Conservation (phyloP, 2,113 vertebrate species). For the Perca schrenkii region DNA sequence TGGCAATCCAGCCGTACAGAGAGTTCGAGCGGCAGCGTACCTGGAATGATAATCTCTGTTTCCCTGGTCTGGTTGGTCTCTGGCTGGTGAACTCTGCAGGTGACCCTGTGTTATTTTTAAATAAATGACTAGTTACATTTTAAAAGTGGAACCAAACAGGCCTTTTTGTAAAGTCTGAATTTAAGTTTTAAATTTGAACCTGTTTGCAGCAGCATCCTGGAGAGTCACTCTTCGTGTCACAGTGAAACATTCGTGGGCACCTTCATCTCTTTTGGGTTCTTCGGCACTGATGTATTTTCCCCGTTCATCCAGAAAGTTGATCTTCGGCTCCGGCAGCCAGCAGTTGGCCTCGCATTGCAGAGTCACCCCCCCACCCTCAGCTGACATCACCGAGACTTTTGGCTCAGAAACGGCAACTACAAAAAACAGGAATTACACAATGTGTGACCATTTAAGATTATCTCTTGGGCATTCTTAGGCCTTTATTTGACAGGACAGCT, state of each 20-base stretch:
- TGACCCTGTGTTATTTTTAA: constrained; percentile 39
- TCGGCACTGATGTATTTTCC: not conserved
- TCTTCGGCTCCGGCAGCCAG: constrained; percentile 12
- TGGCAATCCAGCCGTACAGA: no score
- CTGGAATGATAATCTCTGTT: not conserved
- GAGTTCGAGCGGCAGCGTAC: not conserved
- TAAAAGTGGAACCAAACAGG: no score
- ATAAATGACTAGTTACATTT: not conserved
- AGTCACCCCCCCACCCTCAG: accelerated
- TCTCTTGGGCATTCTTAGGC: no score
- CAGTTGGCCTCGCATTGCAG: constrained; percentile 22
- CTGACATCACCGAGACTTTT: not conserved
- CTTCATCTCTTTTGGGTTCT: accelerated
- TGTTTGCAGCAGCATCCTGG: not conserved
- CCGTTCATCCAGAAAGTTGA: constrained; percentile 27
- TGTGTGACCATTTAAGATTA: not conserved
- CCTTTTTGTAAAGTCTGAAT: not conserved
- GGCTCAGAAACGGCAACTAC: constrained; percentile 32
- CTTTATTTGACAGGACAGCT: no score
- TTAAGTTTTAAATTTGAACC: not conserved
- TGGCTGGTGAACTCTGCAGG: constrained; percentile 41
- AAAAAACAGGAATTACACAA: not conserved
- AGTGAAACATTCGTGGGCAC: not conserved
- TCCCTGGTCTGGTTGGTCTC: constrained; percentile 19
- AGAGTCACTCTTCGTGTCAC: constrained; percentile 1